Base-by-base conservation (phyloP, 2,113 vertebrate species). In the Gila orcuttii region DNA sequence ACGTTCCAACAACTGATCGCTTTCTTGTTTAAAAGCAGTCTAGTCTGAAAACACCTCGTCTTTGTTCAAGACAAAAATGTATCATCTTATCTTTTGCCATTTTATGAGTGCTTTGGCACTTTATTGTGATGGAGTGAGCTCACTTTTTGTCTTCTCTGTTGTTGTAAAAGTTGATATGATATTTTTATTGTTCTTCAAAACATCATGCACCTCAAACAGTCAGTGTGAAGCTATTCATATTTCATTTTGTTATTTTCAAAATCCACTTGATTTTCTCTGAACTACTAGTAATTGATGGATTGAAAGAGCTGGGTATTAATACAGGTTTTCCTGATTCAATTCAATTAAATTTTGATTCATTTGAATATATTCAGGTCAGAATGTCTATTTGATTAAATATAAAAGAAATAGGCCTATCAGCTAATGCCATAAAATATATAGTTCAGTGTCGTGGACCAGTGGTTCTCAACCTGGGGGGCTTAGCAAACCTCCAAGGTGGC, bases 1-100 rank as follows among this genome's bases (percentile, higher is more conserved):
- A 66, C 71, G 8, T 28, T n/a, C n/a, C 36, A 74, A 13, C 33
- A 21, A 52, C 80, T 21, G 69, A 83, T 71, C 45, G 66, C 84
- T 83, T 28, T 59, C 50, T 74, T 81, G 57, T 73, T 85, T 62
- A 33, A 77, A 77, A 6, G 28, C n/a, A 15, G n/a, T 75, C 36
- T 55, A 64, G 28, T 57, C 50, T 83, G 33, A 73, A 83, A 73
- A 39, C 21, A 55, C 23, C 42, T 76, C 47, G 31, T 33, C 66
- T 83, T 71, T 39, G 64, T 83, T 28, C 31, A 36, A 57, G 31
- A 17, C 47, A 71, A 60, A 57, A 73, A 39, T 15, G 2, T 17
- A 64, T 21, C 21, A 39, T 45, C 62, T 68, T 82, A 82, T 82
- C 79, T 66, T 21, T 79, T 57, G 31, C 55, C 11, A 8, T 39